phyloP scores from a whole-genome alignment of 2,888 invertebrate genomes.

The Salpingus planirostris region DNA sequence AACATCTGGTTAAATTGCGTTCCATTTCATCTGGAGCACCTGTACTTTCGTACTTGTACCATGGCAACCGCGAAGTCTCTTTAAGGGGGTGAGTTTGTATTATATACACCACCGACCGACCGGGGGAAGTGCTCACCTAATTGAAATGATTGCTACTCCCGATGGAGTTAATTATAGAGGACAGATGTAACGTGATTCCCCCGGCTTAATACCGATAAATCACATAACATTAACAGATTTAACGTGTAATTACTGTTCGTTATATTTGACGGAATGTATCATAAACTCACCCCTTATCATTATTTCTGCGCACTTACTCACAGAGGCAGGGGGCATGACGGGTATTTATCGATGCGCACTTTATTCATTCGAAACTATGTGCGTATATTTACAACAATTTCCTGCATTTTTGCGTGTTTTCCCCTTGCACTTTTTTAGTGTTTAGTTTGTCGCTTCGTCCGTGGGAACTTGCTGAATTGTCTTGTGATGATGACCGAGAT shows the following conservation, averaged over 20 bases:
- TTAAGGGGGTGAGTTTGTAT: constrained; percentile 8
- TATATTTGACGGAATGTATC: too few relatives aligned
- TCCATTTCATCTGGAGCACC: constrained; percentile 5
- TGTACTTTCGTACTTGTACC: constrained; percentile 8
- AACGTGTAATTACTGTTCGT: constrained; percentile 35
- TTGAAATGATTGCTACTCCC: constrained; percentile 39
- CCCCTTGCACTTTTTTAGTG: too few relatives aligned
- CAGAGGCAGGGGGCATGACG: too few relatives aligned
- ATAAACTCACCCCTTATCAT: too few relatives aligned
- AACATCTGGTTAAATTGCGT: background rate
- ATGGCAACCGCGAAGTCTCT: constrained; percentile 12
- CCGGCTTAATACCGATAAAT: constrained; percentile 32
- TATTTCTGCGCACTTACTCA: too few relatives aligned
- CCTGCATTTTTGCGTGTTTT: too few relatives aligned
- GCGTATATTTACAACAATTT: too few relatives aligned
- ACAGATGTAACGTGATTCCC: constrained; percentile 38
- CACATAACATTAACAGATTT: constrained; percentile 31
- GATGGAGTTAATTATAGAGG: constrained; percentile 42
- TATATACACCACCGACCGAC: constrained; percentile 1
- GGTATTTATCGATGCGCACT: too few relatives aligned
- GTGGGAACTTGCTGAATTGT: background rate
- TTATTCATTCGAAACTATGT: too few relatives aligned
- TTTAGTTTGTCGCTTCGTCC: too few relatives aligned
- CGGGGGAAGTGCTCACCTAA: constrained; percentile 25
- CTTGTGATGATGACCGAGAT: background rate